Evolutionary conservation across 2,888 invertebrate genomes (phyloP), one percentile per base, ranked within the genome.

Genomic region (Chorisops tibialis): DNA sequence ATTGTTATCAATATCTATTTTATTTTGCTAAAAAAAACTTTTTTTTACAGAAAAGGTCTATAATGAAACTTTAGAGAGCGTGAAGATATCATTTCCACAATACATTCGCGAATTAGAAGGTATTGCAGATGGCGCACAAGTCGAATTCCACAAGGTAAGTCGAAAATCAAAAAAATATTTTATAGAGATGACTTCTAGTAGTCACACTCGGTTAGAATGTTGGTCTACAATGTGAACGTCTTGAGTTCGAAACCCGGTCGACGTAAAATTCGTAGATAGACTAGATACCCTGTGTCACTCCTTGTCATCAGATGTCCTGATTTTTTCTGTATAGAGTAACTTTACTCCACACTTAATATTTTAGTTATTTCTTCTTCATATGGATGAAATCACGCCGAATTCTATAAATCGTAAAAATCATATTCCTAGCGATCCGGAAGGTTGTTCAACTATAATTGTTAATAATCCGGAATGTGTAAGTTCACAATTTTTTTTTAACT

Each of bases 31-130:
- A 7, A 50, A 59, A 41, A 47, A 39, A 45, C 47, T 30, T 60
- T 52, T 52, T 59, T 37, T 64, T 65, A 2, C 61, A 78, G 78
- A 70, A 65, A 74, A 80, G 63, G 85, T 86, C 1, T 94, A 91
- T 71, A 88, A 92, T 21, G 86, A 83, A 60, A 91, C 91, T 0
- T 79, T 93, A 43, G 81, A 81, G 2, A 82, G 82, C 65, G 86
- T 88, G 67, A 84, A 84, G 68, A 75, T 81, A 51, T 85, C 86
- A 68, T 93, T 85, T 76, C 93, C 93, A 0, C 89, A 91, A 70
- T 93, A 93, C 72, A 80, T 93, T 2, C 82, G 85, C 63, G 93
- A 94, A 77, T 80, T 94, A 43, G 85, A 89, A 73, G 93, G 93
- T 6, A 84, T 88, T n/a, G 89, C 93, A 7, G 91, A 92, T 72